Evolutionary conservation across 2,113 vertebrate species (phyloP), one percentile per base, ranked within the genome.

Genomic region (Cygnus buccinator): DNA sequence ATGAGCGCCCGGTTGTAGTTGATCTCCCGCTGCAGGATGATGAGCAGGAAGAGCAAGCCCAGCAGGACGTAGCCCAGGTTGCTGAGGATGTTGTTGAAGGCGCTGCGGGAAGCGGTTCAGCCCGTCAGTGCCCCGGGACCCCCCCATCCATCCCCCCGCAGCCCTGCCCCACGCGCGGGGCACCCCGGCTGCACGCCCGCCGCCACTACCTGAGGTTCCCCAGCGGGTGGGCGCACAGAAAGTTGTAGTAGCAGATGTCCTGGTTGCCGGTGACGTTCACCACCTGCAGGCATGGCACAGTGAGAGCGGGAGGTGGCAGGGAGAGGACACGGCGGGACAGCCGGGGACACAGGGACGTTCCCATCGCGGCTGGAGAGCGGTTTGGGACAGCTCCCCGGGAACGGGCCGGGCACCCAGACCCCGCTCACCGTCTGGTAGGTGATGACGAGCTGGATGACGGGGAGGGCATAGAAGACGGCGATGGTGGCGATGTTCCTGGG

Each of bases 221-320:
- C 82, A 99, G 98, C 0, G 99, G 99, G 95, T 99, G 99, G 59
- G 99, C 99, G 2, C 99, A 99, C 81, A 99, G 97, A 95, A 99
- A 99, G 98, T 99, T 99, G 97, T 99, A 99, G 97, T 99, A 99
- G 97, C 99, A 99, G 97, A 99, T 99, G 97, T 99, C 99, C 96
- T 99, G 99, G 95, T 99, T 99, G 90, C 99, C 99, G 0, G 99
- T 99, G 70, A 99, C 99, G 3, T 99, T 99, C 78, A 99, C 99
- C 84, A 99, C 99, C 99, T 99, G 95, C 18, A 2, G 5, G 6
- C 1, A 13, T 0, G 0, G 31, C 54, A 63, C 5, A 3, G 50
- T 7, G 13, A 59, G 52, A 13, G 10, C 6, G 1, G 28, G 71
- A 1, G 14, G 54, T 0, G 5, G 55, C 20, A 7, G 72, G 61